Evolutionary conservation across 2,888 invertebrate genomes (phyloP), one percentile per base, ranked within the genome.

Genomic region (Troides helena): DNA sequence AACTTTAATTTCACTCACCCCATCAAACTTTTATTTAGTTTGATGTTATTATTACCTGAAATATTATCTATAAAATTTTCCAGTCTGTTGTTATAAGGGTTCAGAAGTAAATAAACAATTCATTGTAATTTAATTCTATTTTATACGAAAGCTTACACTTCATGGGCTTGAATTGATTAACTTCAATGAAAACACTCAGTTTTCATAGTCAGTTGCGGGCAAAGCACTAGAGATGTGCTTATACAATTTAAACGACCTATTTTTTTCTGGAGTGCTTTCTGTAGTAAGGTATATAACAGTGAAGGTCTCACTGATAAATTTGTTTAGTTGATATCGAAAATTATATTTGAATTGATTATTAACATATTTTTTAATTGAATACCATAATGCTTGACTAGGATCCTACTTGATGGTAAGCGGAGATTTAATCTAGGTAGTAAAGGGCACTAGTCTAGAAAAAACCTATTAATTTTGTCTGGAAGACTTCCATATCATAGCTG

Each of bases 181-280:
- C 53, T n/a, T n/a, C 18, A 18, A 18, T 6, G 30, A 30, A 30
- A 30, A 30, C 30, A 0, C 30, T 30, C 30, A 8, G 53, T 53
- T 53, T 53, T 53, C 53, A n/a, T 53, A 53, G n/a, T 53, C 53
- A 53, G 53, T 53, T 53, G n/a, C 53, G 18, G n/a, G 7, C 53
- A 53, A n/a, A 53, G 53, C 53, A 53, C 53, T 53, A n/a, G 18
- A 53, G 53, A 53, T n/a, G 53, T 53, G 53, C 53, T 53, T n/a
- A 53, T 53, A 53, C 18, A 53, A n/a, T 53, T 53, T 53, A n/a
- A 53, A 3, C 18, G 53, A 18, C 4, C 46, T 14, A 21, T 53
- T 53, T 53, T n/a, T n/a, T 53, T 3, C 53, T 53, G 53, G 6
- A 53, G 53, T n/a, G 18, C 53, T 53, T 53, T 53, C 53, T 18